Percentiles rank a stretch among this genome's conserved stretches.
These are phyloP conservation scores for Cyprinus carpio DNA, from an alignment of 2,113 vertebrate species.

Conservation along the genomic window DNA sequence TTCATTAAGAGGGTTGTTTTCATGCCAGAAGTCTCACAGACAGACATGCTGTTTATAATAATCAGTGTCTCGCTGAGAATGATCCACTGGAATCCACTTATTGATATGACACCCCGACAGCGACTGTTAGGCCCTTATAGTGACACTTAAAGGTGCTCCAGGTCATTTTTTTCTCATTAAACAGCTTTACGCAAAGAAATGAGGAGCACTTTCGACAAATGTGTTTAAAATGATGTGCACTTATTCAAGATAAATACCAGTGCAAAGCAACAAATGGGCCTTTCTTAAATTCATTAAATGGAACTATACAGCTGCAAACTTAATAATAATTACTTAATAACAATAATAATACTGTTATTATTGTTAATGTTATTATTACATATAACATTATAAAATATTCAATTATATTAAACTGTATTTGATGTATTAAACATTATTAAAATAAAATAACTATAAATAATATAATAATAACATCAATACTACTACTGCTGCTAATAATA, in stretches of 20 bases:
- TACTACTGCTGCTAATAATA: background rate
- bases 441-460: background rate
- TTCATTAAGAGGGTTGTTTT: conserved; percentile 57
- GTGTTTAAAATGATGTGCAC: background rate
- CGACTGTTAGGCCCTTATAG: background rate
- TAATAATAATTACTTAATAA: background rate
- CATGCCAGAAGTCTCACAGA: conserved; percentile 22
- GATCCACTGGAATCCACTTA: conserved; percentile 29
- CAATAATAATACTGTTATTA: background rate
- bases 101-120: background rate
- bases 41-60: conserved; percentile 39
- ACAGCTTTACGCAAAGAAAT: background rate
- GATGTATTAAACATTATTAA: background rate
- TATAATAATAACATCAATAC: background rate
- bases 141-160: background rate
- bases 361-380: too few relatives aligned
- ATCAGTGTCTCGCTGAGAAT: conserved; percentile 22
- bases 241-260: background rate
- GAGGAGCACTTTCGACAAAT: background rate
- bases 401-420: background rate
- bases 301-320: background rate
- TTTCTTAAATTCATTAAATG: background rate
- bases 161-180: background rate
- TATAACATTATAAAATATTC: too few relatives aligned
- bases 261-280: background rate